Evolutionary conservation across 2,797 vertebrate species (phyloP), one percentile per base, ranked within the genome.

Genomic region (Myotis planiceps): DNA sequence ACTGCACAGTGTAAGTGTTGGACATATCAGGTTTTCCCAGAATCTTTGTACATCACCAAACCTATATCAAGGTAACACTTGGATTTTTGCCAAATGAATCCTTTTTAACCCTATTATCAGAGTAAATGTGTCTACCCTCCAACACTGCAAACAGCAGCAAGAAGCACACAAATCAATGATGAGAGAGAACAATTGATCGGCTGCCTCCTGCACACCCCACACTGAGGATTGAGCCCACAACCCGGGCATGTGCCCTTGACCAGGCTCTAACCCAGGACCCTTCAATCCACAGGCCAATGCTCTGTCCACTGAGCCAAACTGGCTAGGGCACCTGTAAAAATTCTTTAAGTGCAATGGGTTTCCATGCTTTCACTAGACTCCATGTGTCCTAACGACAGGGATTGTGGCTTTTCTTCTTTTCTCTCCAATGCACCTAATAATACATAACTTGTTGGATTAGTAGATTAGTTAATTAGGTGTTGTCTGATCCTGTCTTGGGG

Each of bases 41-140:
- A 18, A 60, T 53, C 34, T 55, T 37, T 53, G 68, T 58, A 90
- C 18, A 90, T 92, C 84, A 78, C 4, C 12, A 21, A 79, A 9
- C 25, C 53, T 66, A 74, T 87, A 87, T 81, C 72, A 37, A 55
- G 21, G 55, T 81, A 95, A 83, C 4, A 10, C 6, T 71, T 68
- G 14, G 21, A 69, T 94, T 94, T 92, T 88, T 72, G 27, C 55
- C 68, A 92, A 65, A 95, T 93, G 65, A 89, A 94, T 89, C 53
- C 55, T 68, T 91, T 88, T 84, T 55, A 68, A 66, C 49, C 23
- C 29, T 83, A 63, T 94, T 83, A 72, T 94, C 83, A 76, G 60
- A 66, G 51, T 60, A 87, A 88, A 92, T 78, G n/a, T 86, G 68
- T 79, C 83, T 84, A 45, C 18, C 65, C 63, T 51, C 60, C 15